Evolutionary conservation across 64 coral and sea anemone genomes (phyloP).

Genomic region (Pocillopora verrucosa): DNA sequence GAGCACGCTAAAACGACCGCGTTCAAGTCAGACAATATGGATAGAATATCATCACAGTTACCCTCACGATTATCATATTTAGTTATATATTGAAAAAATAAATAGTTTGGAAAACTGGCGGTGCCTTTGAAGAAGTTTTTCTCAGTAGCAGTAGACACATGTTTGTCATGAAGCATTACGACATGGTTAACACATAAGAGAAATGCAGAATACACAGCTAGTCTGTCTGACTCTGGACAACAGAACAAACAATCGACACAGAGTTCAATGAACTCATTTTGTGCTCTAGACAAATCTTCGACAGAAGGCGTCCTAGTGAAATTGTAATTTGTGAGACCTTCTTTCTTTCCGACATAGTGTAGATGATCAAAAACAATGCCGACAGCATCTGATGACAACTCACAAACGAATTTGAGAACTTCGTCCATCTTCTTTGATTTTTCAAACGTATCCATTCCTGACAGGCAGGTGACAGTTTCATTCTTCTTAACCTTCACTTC

Average conservation of each 20-base stretch:
- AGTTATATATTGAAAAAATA: background rate
- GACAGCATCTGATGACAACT: conserved; percentile 22
- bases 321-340: background rate
- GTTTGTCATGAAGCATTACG: background rate
- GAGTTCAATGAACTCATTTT: background rate
- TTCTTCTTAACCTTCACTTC: no score
- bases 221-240: background rate
- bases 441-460: background rate
- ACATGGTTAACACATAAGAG: background rate
- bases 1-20: background rate
- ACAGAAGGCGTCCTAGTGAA: background rate
- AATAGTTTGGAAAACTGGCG: background rate
- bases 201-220: background rate
- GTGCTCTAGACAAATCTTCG: background rate
- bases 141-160: no score
- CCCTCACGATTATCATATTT: rapidly evolving
- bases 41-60: background rate
- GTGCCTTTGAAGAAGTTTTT: background rate
- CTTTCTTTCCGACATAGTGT: background rate
- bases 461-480: background rate
- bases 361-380: background rate
- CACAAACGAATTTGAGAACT: conserved; percentile 3
- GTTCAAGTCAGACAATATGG: background rate
- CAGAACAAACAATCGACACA: background rate
- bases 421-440: background rate